phyloP scores from a whole-genome alignment of 2,888 invertebrate genomes.

The Zeuzera pyrina region DNA sequence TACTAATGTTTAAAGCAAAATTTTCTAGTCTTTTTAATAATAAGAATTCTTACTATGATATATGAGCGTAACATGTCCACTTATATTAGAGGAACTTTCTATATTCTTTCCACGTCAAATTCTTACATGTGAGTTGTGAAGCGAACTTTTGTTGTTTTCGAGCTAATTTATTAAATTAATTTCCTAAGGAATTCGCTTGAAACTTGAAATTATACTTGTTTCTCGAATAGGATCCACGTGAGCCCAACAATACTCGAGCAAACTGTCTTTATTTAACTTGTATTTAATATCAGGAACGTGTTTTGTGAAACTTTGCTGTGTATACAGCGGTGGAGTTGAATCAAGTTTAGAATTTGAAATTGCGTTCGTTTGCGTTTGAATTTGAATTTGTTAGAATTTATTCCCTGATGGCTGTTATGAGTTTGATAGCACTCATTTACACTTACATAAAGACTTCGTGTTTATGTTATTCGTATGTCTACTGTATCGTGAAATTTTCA shows the following conservation, averaged over 20 bases:
- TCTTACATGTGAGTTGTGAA: conserved; percentile 20
- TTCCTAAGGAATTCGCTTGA: conserved; percentile 36
- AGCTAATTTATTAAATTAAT: conserved; percentile 58
- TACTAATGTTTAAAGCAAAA: no score
- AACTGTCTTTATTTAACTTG: conserved; percentile 62
- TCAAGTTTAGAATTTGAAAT: conserved; percentile 50
- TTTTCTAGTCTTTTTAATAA: no score
- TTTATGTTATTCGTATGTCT: conserved; percentile 7
- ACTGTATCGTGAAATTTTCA: no score
- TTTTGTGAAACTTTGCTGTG: conserved; percentile 43
- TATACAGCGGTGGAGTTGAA: conserved; percentile 33
- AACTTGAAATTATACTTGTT: conserved; percentile 56
- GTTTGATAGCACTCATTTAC: conserved; percentile 22
- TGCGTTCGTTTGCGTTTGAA: conserved; percentile 43
- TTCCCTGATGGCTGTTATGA: conserved; percentile 26
- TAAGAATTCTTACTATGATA: no score
- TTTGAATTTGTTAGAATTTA: conserved; percentile 32
- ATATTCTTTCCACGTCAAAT: conserved; percentile 26
- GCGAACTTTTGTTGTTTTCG: conserved; percentile 36
- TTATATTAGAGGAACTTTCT: no score
- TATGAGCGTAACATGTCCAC: no score
- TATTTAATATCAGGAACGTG: conserved; percentile 63
- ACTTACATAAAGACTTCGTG: conserved; percentile 11
- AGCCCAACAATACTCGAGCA: conserved; percentile 41
- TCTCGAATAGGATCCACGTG: conserved; percentile 47